Evolutionary conservation across 2,888 invertebrate species (phyloP).

Genomic region (Campoplex capitator): DNA sequence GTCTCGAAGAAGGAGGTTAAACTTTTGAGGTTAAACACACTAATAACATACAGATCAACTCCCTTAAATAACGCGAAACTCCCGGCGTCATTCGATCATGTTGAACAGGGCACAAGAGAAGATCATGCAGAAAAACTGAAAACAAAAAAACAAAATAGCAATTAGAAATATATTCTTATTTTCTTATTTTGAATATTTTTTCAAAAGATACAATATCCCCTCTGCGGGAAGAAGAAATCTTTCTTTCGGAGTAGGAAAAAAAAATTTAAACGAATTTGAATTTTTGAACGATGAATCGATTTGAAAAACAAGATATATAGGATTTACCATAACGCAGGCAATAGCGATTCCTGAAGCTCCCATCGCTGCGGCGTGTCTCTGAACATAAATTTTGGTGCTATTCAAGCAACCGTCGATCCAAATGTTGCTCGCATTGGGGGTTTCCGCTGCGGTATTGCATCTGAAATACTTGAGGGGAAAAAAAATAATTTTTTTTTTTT

Average conservation of each 20-base stretch:
- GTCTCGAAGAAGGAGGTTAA: no score
- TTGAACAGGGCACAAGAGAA: slow-evolving; percentile 94
- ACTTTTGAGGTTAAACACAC: no score
- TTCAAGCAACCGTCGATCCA: slow-evolving; percentile 92
- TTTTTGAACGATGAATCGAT: neutral
- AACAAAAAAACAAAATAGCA: slow-evolving; percentile 78
- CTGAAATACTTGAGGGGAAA: slow-evolving; percentile 83
- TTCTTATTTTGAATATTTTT: no score
- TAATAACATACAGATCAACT: no score
- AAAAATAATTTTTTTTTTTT: neutral
- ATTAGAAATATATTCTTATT: neutral
- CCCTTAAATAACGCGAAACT: slow-evolving; percentile 63
- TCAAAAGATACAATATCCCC: no score
- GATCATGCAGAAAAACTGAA: slow-evolving; percentile 93
- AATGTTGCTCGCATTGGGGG: slow-evolving; percentile 87
- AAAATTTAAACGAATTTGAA: no score
- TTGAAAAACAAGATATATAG: no score
- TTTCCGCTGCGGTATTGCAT: slow-evolving; percentile 77
- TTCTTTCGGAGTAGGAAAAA: no score
- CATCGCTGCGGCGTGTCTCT: slow-evolving; percentile 92
- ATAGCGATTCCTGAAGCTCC: slow-evolving; percentile 93
- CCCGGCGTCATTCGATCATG: slow-evolving; percentile 88
- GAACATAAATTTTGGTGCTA: slow-evolving; percentile 89
- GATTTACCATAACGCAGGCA: slow-evolving; percentile 92
- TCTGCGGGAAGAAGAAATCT: no score